These are phyloP conservation scores for Xiphophorus couchianus DNA, from an alignment of 2,113 vertebrate genomes.

Conservation along the genomic window DNA sequence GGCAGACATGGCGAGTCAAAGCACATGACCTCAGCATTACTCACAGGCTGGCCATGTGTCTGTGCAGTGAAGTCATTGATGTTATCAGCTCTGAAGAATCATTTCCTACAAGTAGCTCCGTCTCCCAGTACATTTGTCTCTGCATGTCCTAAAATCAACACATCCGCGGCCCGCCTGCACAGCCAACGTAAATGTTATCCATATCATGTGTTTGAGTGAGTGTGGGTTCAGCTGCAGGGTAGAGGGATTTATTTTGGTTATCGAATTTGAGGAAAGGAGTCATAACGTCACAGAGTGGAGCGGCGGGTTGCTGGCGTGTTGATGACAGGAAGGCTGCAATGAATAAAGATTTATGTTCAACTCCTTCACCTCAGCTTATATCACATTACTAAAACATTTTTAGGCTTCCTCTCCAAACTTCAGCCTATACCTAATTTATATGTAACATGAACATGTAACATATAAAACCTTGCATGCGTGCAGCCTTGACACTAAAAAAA, in stretches of 20 bases:
- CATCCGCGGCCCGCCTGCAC: constrained; percentile 23
- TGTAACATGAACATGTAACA: too few relatives aligned
- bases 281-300: constrained; percentile 26
- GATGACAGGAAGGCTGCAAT: constrained; percentile 14
- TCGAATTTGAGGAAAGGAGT: constrained; percentile 42
- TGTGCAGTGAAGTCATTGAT: constrained; percentile 53
- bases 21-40: constrained; percentile 74
- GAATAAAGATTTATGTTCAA: background rate
- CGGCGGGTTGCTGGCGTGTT: constrained; percentile 3
- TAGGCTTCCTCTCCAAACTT: too few relatives aligned
- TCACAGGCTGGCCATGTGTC: constrained; percentile 48
- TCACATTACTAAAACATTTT: background rate
- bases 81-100: constrained; percentile 50
- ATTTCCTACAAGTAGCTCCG: constrained; percentile 51
- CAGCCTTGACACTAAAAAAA: too few relatives aligned
- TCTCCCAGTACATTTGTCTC: constrained; percentile 42
- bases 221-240: constrained; percentile 55
- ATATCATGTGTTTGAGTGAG: constrained; percentile 19
- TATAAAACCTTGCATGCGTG: too few relatives aligned
- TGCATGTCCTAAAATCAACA: constrained; percentile 40
- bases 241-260: constrained; percentile 39
- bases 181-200: constrained; percentile 46
- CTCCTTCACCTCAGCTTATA: background rate
- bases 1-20: constrained; percentile 58
- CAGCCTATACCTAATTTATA: too few relatives aligned